Evolutionary conservation across 64 coral and sea anemone genomes (phyloP).

Genomic region (Montipora sp.): DNA sequence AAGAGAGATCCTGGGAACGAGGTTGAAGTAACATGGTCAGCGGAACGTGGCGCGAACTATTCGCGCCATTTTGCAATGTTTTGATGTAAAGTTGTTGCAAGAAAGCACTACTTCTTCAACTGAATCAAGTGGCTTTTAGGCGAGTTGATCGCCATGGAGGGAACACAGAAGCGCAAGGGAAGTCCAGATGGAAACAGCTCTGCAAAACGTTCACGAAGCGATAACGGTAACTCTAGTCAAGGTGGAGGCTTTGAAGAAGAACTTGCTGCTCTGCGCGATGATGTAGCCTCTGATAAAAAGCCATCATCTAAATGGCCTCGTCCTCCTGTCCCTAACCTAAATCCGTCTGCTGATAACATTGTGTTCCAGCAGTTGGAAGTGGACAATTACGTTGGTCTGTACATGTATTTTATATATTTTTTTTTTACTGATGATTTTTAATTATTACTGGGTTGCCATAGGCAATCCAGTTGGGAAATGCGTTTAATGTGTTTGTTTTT

Average conservation of each 20-base stretch:
- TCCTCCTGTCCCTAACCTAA: constrained; percentile 68
- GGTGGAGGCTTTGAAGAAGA: constrained; percentile 78
- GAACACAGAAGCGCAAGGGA: constrained; percentile 77
- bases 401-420: neutral
- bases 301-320: constrained; percentile 76
- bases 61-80: constrained; percentile 39
- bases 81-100: neutral
- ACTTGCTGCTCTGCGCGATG: constrained; percentile 52
- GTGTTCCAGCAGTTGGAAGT: constrained; percentile 96
- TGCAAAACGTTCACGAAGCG: constrained; percentile 78
- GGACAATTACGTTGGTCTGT: constrained; percentile 96
- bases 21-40: neutral
- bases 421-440: too few species aligned
- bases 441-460: too few species aligned
- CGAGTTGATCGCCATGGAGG: constrained; percentile 53
- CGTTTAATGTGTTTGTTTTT: too few species aligned
- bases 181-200: constrained; percentile 30
- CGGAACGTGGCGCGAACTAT: neutral
- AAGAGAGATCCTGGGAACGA: too few species aligned
- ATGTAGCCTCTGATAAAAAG: neutral
- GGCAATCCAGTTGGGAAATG: too few species aligned
- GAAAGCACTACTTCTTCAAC: neutral
- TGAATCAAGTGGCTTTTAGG: neutral
- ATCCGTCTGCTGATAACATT: constrained; percentile 70
- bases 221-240: constrained; percentile 53